These are phyloP conservation scores for Gambusia affinis DNA, from an alignment of 2,113 vertebrate genomes.

Conservation along the genomic window DNA sequence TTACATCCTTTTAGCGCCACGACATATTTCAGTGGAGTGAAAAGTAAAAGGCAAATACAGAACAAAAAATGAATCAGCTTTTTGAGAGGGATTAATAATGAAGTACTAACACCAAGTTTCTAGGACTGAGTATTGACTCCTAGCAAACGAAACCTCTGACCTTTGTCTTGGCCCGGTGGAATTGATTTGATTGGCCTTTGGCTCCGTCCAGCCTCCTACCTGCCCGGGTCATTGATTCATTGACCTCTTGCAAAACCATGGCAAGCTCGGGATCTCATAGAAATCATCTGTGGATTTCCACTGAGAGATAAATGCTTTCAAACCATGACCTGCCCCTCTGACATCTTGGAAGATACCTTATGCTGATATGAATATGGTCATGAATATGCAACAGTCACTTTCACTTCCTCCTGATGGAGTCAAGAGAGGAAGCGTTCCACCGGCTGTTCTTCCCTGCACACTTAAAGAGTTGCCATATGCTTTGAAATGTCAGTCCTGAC, in stretches of 20 bases:
- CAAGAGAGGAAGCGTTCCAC: conserved; percentile 43
- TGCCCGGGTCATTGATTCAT: conserved; percentile 45
- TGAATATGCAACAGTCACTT: conserved; percentile 76
- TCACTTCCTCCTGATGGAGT: conserved; percentile 63
- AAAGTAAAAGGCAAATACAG: conserved; percentile 25
- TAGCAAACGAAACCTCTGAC: conserved; percentile 37
- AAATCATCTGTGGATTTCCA: conserved; percentile 39
- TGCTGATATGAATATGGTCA: conserved; percentile 67
- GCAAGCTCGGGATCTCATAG: conserved; percentile 30
- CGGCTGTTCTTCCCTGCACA: conserved; percentile 63
- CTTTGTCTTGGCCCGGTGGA: conserved; percentile 43
- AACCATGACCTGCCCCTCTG: conserved; percentile 64
- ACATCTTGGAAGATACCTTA: conserved; percentile 68
- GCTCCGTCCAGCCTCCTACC: conserved; percentile 53
- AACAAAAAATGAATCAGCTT: conserved; percentile 13
- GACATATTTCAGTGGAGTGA: background rate
- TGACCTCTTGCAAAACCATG: conserved; percentile 63
- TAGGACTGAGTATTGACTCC: conserved; percentile 10
- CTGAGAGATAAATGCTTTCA: conserved; percentile 57
- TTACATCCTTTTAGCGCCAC: conserved; percentile 28
- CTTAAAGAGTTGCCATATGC: conserved; percentile 71
- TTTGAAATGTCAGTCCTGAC: conserved; percentile 59
- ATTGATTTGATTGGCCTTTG: conserved; percentile 65
- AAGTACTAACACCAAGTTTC: conserved; percentile 12
- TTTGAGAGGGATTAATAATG: conserved; percentile 22